phyloP scores from a whole-genome alignment of 2,797 vertebrate species.

The Parauchenoglanis ngamensis region DNA sequence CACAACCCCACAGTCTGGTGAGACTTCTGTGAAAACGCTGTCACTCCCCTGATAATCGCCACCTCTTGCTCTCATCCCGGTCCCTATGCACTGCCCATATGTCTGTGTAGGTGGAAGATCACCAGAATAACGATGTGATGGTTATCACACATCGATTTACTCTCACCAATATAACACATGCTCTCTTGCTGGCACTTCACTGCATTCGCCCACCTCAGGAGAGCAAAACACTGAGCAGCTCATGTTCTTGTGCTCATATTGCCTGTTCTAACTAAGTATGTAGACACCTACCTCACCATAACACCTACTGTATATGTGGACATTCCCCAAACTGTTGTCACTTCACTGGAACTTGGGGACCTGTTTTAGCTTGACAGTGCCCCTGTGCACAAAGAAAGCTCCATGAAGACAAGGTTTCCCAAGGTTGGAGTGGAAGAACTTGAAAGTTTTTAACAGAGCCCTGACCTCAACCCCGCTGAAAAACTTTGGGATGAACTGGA shows the following conservation, averaged over 20 bases:
- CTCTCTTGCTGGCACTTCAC: not conserved
- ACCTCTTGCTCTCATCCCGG: not conserved
- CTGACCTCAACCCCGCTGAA: not conserved
- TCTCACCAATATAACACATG: conserved; percentile 1
- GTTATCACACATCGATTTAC: not conserved
- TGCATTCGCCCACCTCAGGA: not conserved
- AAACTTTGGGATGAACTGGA: not conserved
- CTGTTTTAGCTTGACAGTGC: not conserved
- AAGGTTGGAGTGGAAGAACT: not conserved
- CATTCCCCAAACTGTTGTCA: not conserved
- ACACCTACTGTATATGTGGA: not conserved
- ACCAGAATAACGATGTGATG: not conserved
- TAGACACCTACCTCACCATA: not conserved
- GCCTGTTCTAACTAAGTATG: not conserved
- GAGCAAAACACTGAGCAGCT: not conserved
- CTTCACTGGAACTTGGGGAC: not conserved
- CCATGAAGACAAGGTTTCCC: not conserved
- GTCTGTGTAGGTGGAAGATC: conserved; percentile 6
- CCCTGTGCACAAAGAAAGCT: not conserved
- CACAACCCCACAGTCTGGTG: not conserved
- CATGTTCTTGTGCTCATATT: not conserved
- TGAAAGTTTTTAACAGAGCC: not conserved
- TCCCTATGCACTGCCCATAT: conserved; percentile 4
- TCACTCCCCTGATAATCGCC: not conserved
- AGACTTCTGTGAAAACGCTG: not conserved